Conservation (phyloP, 30 jellyfish, hydroid and myxozoan genomes). For the Hydra vulgaris region DNA sequence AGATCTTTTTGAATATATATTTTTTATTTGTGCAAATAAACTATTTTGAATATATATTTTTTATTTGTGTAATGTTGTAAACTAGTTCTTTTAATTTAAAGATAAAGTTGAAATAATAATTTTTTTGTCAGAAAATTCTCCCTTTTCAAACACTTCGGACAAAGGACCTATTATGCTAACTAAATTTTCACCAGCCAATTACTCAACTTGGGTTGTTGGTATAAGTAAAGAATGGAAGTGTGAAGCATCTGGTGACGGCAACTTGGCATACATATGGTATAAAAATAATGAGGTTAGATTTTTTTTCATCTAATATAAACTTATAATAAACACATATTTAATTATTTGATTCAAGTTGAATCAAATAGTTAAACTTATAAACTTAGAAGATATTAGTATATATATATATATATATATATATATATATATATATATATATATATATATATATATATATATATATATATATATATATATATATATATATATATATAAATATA, state of each 20-base stretch:
- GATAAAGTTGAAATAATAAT: neutral
- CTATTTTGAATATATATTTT: too few relatives aligned
- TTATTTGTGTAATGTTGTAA: too few relatives aligned
- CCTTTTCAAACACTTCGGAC: slow-evolving; percentile 35
- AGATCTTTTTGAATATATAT: too few relatives aligned
- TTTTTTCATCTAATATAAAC: neutral
- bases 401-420: neutral
- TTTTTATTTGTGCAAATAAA: too few relatives aligned
- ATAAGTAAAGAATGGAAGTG: slow-evolving; percentile 58
- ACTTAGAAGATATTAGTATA: too few relatives aligned
- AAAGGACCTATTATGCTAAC: slow-evolving; percentile 69
- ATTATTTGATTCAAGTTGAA: neutral
- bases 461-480: too few relatives aligned
- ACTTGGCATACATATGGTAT: slow-evolving; percentile 44
- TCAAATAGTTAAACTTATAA: neutral
- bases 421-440: neutral
- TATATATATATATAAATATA: too few relatives aligned
- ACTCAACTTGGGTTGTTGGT: slow-evolving; percentile 47
- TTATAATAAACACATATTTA: too few relatives aligned
- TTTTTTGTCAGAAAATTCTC: slow-evolving; percentile 4
- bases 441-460: too few relatives aligned
- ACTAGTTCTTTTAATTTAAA: neutral
- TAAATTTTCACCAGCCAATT: slow-evolving; percentile 36
- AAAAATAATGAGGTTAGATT: slow-evolving; percentile 54
- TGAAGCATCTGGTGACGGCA: slow-evolving; percentile 57